These are phyloP conservation scores for Carassius carassius DNA, from an alignment of 2,113 vertebrate species.

Conservation along the genomic window DNA sequence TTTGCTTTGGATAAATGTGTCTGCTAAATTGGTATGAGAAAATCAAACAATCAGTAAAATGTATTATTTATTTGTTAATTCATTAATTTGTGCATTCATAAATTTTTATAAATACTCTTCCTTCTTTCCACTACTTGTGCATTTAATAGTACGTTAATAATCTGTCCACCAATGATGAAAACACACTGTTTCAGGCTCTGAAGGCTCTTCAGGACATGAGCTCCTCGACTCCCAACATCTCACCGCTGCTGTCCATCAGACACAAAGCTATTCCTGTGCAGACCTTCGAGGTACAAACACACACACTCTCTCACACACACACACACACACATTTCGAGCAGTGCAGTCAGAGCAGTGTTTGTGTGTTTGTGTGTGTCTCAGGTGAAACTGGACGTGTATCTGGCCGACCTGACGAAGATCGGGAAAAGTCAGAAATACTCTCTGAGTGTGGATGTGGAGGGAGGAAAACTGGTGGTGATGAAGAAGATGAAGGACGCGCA, in stretches of 20 bases:
- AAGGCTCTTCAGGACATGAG: slow-evolving; percentile 94
- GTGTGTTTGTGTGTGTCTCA: slow-evolving; percentile 58
- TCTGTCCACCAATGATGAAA: too few relatives aligned
- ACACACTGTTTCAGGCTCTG: slow-evolving; percentile 75
- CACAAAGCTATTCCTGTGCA: slow-evolving; percentile 93
- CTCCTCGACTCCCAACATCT: slow-evolving; percentile 70
- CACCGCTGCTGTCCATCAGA: slow-evolving; percentile 75
- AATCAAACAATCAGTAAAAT: too few relatives aligned
- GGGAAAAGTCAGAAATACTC: slow-evolving; percentile 95
- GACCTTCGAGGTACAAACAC: slow-evolving; percentile 85
- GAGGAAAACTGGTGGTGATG: slow-evolving; percentile 87
- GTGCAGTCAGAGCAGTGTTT: too few relatives aligned
- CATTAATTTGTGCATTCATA: too few relatives aligned
- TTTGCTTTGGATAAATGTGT: too few relatives aligned
- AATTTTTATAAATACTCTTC: too few relatives aligned
- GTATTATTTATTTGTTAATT: too few relatives aligned
- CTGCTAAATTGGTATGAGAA: too few relatives aligned
- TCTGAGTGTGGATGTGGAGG: slow-evolving; percentile 92
- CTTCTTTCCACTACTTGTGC: too few relatives aligned
- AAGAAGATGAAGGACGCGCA: slow-evolving; percentile 91
- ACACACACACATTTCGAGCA: too few relatives aligned
- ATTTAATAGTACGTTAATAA: too few relatives aligned
- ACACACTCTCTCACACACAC: too few relatives aligned
- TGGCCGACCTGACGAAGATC: slow-evolving; percentile 93
- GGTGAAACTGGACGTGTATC: slow-evolving; percentile 91